phyloP scores from a whole-genome alignment of 2,797 vertebrate species.

The Lophotriccus pileatus region DNA sequence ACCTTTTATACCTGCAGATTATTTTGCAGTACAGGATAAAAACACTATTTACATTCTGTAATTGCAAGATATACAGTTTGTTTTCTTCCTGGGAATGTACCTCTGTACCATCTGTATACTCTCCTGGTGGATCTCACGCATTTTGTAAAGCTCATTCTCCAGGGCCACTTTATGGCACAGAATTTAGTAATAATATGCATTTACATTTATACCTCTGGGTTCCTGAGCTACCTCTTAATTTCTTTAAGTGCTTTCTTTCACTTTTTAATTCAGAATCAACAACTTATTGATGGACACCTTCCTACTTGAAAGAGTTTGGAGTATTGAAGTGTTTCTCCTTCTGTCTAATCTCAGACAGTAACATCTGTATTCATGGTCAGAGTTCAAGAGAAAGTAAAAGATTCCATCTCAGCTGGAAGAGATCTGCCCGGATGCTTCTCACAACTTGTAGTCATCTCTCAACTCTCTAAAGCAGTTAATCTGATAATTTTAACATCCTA shows the following conservation, averaged over 20 bases:
- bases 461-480: neutral
- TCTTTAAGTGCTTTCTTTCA: neutral
- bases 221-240: neutral
- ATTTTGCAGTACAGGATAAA: neutral
- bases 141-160: neutral
- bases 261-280: neutral
- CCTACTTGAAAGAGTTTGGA: neutral
- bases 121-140: neutral
- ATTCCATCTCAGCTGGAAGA: neutral
- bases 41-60: neutral
- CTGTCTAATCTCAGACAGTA: neutral
- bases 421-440: neutral
- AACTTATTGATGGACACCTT: neutral
- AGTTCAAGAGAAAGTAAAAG: neutral
- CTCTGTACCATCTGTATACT: neutral
- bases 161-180: neutral
- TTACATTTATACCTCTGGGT: neutral
- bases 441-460: neutral
- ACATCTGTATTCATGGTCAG: neutral
- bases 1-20: neutral
- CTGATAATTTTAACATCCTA: neutral
- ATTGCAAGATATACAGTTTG: neutral
- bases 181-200: neutral
- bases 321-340: neutral
- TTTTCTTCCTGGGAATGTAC: neutral